Evolutionary conservation across 2,888 invertebrate genomes (phyloP), one percentile per base, ranked within the genome.

Genomic region (Heliconius hortense): DNA sequence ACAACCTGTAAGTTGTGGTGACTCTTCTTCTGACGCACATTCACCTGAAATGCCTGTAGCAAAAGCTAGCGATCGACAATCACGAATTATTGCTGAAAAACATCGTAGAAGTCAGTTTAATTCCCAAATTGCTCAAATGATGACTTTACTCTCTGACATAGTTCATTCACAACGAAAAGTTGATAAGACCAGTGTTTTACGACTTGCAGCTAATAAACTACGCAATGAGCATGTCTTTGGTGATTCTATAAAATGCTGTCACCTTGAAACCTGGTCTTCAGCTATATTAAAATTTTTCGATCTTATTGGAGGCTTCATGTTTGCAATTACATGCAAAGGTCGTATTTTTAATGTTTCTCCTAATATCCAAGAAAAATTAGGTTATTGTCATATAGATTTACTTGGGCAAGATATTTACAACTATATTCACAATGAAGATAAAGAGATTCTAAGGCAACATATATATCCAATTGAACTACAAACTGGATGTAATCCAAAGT

Each of bases 71-170:
- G 96, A 96, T 85, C 95, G 98, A 76, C 96, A 97, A 86, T 96
- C 97, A 82, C 95, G 98, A 78, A 98, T 98, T 86, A 95, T 96
- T 86, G 98, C 98, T 15, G 98, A 99, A 89, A 98, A 98, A 90
- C 96, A 97, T 89, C 96, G 98, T 56, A 95, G 98, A 76, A 98
- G 98, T 89, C 97, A 97, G 88, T 95, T 98, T 82, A 98, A 98
- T 92, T 95, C 96, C 48, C 97, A 96, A 87, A 98, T 99, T 83
- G 95, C 95, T 76, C 96, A 97, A 87, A 95, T 98, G 88, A 97
- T 97, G 79, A 94, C 96, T 67, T 95, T 98, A 84, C 96, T 98
- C 80, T 97, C 98, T n/a, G 96, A 97, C 89, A 96, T 98, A 75
- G 95, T 97, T 66, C 96, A 96, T 85, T 97, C 97, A 79, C 96